phyloP scores from a whole-genome alignment of 2,113 vertebrate species.

The Salvelinus sp. region DNA sequence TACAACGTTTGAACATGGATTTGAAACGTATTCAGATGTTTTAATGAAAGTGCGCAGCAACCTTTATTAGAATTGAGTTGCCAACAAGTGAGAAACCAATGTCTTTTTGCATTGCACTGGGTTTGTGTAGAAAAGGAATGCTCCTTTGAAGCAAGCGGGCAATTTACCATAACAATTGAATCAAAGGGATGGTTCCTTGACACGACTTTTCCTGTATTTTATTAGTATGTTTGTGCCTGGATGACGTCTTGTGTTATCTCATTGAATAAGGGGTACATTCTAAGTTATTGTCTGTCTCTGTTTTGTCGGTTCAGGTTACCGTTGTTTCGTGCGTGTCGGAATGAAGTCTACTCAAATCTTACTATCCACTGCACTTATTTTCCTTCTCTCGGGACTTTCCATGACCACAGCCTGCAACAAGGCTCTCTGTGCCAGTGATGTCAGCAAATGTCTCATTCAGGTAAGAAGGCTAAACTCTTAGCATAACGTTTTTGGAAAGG shows the following conservation, averaged over 20 bases:
- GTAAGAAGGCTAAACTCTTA: conserved; percentile 59
- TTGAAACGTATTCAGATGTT: neutral
- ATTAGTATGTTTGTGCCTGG: neutral
- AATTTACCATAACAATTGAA: neutral
- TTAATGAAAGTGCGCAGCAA: neutral
- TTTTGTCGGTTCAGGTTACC: neutral
- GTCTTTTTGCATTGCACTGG: neutral
- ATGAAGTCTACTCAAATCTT: neutral
- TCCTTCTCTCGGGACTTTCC: conserved; percentile 79
- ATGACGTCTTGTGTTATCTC: neutral
- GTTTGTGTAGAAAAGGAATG: neutral
- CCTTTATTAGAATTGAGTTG: neutral
- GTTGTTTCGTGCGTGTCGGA: neutral
- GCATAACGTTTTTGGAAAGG: too few relatives aligned
- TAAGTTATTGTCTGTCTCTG: neutral
- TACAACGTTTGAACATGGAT: neutral
- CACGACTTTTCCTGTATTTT: neutral
- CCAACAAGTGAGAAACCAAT: too few relatives aligned
- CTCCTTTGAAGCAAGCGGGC: neutral
- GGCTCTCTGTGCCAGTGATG: conserved; percentile 95
- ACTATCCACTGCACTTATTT: conserved; percentile 63
- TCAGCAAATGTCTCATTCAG: conserved; percentile 98
- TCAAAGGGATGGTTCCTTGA: neutral
- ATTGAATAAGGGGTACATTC: neutral
- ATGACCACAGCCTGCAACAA: conserved; percentile 87